These are phyloP conservation scores for Nothocercus julius DNA, from an alignment of 2,113 vertebrate genomes.

Conservation along the genomic window DNA sequence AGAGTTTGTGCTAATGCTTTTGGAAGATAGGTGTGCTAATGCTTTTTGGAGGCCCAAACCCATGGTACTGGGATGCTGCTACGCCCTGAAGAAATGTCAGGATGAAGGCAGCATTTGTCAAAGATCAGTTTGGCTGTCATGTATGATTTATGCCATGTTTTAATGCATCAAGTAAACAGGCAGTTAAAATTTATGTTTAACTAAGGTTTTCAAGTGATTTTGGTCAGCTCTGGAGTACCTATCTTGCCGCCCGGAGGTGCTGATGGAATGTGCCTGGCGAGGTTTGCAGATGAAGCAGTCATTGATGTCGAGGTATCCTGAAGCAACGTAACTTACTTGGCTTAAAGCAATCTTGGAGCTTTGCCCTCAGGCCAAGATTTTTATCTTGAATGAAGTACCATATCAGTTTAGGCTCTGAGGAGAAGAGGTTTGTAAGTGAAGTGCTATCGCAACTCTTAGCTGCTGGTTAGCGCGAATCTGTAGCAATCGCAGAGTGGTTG, in stretches of 20 bases:
- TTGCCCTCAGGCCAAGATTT: background rate
- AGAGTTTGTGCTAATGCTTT: rapidly evolving
- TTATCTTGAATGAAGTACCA: background rate
- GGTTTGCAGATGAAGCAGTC: background rate
- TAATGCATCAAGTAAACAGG: background rate
- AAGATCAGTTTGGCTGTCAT: too few relatives aligned
- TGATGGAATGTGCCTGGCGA: background rate
- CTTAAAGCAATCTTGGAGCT: background rate
- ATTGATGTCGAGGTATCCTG: background rate
- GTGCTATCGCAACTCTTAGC: background rate
- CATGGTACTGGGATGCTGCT: rapidly evolving
- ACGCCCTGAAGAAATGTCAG: background rate
- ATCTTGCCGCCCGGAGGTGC: background rate
- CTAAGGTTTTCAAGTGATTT: background rate
- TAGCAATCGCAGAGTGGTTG: background rate
- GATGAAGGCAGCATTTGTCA: background rate
- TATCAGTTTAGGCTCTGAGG: background rate
- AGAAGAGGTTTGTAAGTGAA: background rate
- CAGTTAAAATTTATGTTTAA: background rate
- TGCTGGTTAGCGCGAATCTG: background rate
- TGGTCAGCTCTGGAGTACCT: background rate
- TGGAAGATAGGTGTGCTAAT: background rate
- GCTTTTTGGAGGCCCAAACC: background rate
- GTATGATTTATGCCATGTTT: background rate
- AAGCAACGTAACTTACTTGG: background rate